A percentile compares a stretch with the other conserved stretches of the same genome.
phyloP scores from a whole-genome alignment of 2,797 vertebrate species.

The Halcyon badia region DNA sequence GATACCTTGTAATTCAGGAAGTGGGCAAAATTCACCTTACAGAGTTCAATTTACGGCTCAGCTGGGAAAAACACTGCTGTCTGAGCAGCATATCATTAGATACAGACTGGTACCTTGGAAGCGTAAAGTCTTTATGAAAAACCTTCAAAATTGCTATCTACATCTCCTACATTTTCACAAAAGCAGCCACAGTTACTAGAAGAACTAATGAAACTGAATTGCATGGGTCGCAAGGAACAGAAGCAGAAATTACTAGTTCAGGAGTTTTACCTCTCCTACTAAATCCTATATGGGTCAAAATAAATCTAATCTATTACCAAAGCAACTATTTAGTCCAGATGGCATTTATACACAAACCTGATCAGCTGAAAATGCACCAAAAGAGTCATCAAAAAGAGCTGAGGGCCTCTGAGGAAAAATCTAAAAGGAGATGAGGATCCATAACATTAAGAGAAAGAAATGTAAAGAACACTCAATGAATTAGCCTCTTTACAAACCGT shows the following conservation, averaged over 20 bases:
- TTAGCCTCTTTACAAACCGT: not conserved
- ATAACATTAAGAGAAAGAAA: constrained; percentile 51
- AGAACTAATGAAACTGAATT: constrained; percentile 11
- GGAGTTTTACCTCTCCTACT: constrained; percentile 24
- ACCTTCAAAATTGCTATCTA: not conserved
- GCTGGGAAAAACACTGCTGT: not conserved
- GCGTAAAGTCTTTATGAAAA: not conserved
- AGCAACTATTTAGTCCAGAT: constrained; percentile 18
- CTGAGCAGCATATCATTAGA: not conserved
- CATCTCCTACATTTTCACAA: not conserved
- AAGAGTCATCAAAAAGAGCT: constrained; percentile 85
- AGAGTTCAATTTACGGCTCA: not conserved
- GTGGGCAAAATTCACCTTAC: not conserved
- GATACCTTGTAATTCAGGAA: not conserved
- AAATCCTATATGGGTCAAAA: not conserved
- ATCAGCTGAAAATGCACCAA: constrained; percentile 85
- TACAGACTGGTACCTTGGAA: not conserved
- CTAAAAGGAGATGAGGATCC: constrained; percentile 78
- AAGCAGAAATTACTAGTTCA: not conserved
- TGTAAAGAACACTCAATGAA: not conserved
- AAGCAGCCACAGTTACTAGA: not conserved
- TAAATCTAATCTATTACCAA: constrained; percentile 4
- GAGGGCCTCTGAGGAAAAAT: constrained; percentile 82
- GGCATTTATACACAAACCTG: constrained; percentile 86
- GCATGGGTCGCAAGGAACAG: not conserved